A percentile compares a stretch with the other conserved stretches of the same genome.
phyloP scores from a whole-genome alignment of 2,797 vertebrate species.

The Poecilia velifera region DNA sequence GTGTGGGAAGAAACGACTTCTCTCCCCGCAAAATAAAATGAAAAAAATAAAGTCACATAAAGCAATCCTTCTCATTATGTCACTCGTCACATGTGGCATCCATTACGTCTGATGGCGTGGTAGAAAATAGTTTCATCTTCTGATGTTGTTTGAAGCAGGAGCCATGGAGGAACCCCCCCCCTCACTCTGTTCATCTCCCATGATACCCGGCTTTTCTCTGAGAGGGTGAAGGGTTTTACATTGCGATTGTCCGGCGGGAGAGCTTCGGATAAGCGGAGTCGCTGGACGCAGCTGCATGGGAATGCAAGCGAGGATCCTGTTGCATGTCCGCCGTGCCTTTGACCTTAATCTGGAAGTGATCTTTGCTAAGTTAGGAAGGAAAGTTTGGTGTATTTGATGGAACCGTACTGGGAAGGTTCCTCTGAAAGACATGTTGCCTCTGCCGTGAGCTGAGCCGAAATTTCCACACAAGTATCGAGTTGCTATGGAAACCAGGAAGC shows the following conservation, averaged over 20 bases:
- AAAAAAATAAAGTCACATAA: conserved; percentile 60
- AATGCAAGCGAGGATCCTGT: conserved; percentile 15
- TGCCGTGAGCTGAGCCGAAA: not conserved
- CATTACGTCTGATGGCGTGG: conserved; percentile 61
- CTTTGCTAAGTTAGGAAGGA: conserved; percentile 22
- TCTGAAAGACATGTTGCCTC: not conserved
- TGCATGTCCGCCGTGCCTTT: conserved; percentile 21
- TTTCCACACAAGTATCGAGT: not conserved
- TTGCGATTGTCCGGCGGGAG: conserved; percentile 26
- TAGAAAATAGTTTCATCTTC: conserved; percentile 46
- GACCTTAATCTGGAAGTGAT: conserved; percentile 2
- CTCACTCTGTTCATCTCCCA: conserved; percentile 29
- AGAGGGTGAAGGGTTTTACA: conserved; percentile 33
- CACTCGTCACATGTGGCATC: conserved; percentile 66
- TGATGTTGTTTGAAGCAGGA: conserved; percentile 40
- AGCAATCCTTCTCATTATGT: conserved; percentile 54
- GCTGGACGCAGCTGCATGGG: conserved; percentile 49
- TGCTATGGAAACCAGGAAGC: not conserved
- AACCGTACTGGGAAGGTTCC: conserved; percentile 2
- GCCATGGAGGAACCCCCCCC: conserved; percentile 11
- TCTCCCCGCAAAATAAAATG: conserved; percentile 44
- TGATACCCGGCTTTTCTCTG: conserved; percentile 31
- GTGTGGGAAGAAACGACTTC: conserved; percentile 44
- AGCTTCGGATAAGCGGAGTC: conserved; percentile 48
- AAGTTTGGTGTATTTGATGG: not conserved